Evolutionary conservation across 2,113 vertebrate species (phyloP).

Genomic region (Ahaetulla prasina): DNA sequence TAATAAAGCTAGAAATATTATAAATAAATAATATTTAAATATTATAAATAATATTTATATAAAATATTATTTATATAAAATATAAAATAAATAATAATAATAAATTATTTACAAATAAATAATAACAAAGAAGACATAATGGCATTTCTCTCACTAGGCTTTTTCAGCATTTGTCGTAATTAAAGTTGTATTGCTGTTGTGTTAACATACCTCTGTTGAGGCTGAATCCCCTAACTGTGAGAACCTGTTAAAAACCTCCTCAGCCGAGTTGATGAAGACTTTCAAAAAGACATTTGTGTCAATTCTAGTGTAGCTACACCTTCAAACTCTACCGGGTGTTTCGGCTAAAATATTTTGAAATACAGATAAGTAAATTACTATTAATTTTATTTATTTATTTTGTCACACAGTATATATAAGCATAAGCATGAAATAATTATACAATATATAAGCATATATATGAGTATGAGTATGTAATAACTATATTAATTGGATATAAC

Average conservation of each 20-base stretch:
- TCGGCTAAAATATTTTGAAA: neutral
- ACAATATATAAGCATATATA: too few species aligned
- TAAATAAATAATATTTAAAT: too few species aligned
- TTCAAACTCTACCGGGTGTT: neutral
- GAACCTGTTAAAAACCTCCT: neutral
- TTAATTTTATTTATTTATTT: too few species aligned
- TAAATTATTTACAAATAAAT: too few species aligned
- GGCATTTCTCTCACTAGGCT: neutral
- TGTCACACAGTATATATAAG: too few species aligned
- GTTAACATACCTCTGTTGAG: neutral
- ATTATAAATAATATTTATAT: too few species aligned
- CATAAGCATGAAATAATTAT: too few species aligned
- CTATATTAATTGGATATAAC: too few species aligned
- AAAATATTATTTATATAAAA: too few species aligned
- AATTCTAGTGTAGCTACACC: neutral
- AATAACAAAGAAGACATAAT: neutral
- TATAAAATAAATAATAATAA: too few species aligned
- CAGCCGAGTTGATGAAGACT: neutral
- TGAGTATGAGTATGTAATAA: too few species aligned
- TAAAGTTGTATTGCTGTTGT: neutral
- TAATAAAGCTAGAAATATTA: too few species aligned
- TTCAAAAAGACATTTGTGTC: neutral
- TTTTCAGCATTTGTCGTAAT: neutral
- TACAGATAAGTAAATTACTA: conserved; percentile 23
- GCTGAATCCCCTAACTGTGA: neutral